Conservation (phyloP, 2,113 vertebrate genomes). For the Clarias gariepinus region DNA sequence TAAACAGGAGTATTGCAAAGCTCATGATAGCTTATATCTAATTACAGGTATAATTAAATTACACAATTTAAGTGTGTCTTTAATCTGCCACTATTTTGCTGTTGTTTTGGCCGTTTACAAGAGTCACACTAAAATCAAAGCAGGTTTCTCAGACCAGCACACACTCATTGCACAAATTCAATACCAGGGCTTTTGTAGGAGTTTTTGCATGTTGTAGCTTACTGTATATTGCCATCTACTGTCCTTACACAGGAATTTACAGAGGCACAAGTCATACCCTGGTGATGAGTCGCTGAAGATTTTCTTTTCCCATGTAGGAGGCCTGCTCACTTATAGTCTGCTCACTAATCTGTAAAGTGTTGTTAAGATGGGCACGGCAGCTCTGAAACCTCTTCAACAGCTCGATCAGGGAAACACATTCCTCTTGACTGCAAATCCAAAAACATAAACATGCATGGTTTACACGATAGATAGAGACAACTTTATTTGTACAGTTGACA, state of each 20-base stretch:
- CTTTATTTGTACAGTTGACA: not conserved
- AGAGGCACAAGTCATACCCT: conserved; percentile 69
- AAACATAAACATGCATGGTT: not conserved
- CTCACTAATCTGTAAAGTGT: conserved; percentile 83
- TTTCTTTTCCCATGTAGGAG: conserved; percentile 89
- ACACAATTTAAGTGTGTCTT: not conserved
- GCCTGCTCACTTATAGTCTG: conserved; percentile 75
- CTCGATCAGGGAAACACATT: conserved; percentile 76
- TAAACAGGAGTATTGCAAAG: not conserved
- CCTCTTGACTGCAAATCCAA: conserved; percentile 73
- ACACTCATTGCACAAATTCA: not conserved
- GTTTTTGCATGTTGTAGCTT: not conserved
- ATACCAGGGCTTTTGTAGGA: not conserved
- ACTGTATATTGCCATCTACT: conserved; percentile 48
- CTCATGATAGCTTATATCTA: not conserved
- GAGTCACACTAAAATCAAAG: not conserved
- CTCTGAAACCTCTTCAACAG: conserved; percentile 86
- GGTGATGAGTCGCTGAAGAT: conserved; percentile 79
- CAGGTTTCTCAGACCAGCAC: not conserved
- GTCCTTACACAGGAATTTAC: not conserved
- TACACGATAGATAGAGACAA: not conserved
- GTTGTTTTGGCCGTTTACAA: not conserved
- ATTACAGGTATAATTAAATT: not conserved
- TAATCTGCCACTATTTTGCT: not conserved
- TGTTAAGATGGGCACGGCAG: conserved; percentile 72